A percentile compares a stretch with the other conserved stretches of the same genome.
These are phyloP conservation scores for Synergus itoensis DNA, from an alignment of 2,888 invertebrate genomes.

Conservation along the genomic window DNA sequence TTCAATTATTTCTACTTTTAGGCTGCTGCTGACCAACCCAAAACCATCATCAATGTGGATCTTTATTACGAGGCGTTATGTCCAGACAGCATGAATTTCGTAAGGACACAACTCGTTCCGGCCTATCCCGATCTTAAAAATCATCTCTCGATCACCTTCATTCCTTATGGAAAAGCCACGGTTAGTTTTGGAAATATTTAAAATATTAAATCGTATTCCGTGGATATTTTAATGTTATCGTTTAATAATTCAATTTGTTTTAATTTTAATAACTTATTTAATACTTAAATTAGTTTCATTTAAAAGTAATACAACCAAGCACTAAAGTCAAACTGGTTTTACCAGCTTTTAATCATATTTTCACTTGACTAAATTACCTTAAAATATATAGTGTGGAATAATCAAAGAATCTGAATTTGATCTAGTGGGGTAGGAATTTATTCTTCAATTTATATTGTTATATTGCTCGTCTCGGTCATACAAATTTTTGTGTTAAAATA, in stretches of 20 bases:
- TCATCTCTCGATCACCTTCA: conserved; percentile 74
- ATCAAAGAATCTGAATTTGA: no score
- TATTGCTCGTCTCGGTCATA: no score
- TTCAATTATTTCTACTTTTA: conserved; percentile 42
- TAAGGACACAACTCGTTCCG: conserved; percentile 77
- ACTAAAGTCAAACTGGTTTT: background rate
- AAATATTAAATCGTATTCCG: no score
- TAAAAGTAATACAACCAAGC: no score
- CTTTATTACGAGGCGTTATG: conserved; percentile 81
- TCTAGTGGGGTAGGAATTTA: no score
- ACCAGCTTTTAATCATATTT: background rate
- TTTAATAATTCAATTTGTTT: no score
- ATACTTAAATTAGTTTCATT: no score
- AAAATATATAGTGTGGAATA: no score
- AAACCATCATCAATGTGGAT: conserved; percentile 70
- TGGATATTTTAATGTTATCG: no score
- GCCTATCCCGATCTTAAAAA: conserved; percentile 72
- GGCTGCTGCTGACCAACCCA: conserved; percentile 47
- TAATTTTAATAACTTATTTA: no score
- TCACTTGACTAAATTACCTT: background rate
- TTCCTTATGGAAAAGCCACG: conserved; percentile 80
- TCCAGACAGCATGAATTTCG: conserved; percentile 79
- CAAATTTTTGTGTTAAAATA: no score
- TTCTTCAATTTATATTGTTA: no score
- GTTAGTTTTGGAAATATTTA: conserved; percentile 70